phyloP scores from a whole-genome alignment of 92 coral and sea anemone genomes.

The Muricea muricata region DNA sequence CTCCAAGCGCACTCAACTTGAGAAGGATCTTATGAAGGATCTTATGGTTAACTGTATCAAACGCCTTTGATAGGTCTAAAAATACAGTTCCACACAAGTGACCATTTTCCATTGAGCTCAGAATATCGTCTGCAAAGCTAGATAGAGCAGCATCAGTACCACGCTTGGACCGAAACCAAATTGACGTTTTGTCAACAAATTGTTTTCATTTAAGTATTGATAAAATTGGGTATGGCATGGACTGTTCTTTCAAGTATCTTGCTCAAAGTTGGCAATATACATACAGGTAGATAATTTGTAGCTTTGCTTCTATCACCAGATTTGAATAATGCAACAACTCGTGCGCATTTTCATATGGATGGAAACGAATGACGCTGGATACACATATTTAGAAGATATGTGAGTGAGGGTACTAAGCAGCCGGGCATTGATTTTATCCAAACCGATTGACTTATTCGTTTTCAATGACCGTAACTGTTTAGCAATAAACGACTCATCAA shows the following conservation, averaged over 20 bases:
- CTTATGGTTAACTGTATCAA: neutral
- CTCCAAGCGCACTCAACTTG: neutral
- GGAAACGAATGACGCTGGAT: neutral
- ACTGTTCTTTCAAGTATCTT: neutral
- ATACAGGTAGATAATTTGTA: neutral
- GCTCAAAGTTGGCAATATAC: neutral
- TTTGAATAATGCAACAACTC: neutral
- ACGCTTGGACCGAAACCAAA: neutral
- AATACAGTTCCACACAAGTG: neutral
- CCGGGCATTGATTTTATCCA: neutral
- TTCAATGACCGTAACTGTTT: too few species aligned
- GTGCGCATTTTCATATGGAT: neutral
- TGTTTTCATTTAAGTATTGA: neutral
- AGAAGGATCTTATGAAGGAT: neutral
- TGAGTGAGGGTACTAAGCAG: neutral
- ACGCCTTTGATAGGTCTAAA: neutral
- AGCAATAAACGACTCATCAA: too few species aligned
- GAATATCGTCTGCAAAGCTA: neutral
- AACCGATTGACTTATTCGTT: too few species aligned
- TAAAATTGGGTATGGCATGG: neutral
- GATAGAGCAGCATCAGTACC: neutral
- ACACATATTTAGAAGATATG: neutral
- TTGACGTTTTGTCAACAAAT: neutral
- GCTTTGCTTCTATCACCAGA: slow-evolving; percentile 1
- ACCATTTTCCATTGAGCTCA: neutral